phyloP scores from a whole-genome alignment of 2,888 invertebrate species.

The Dendrolimus pini region DNA sequence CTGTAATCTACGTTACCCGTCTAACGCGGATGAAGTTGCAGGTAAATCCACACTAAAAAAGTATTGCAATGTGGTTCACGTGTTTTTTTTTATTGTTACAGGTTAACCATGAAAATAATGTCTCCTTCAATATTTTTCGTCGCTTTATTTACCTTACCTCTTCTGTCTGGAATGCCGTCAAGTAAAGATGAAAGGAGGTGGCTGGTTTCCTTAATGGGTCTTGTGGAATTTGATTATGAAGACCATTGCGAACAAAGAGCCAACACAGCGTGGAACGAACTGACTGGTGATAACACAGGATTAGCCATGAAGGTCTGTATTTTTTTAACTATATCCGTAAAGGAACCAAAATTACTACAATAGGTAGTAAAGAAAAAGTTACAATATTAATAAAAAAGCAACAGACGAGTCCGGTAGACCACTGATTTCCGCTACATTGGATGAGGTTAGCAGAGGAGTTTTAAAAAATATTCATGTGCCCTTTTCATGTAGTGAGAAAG shows the following conservation, averaged over 20 bases:
- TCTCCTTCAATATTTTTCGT: constrained; percentile 22
- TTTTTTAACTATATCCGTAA: too few species aligned
- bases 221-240: constrained; percentile 66
- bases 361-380: too few species aligned
- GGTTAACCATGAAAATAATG: constrained; percentile 8
- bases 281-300: constrained; percentile 46
- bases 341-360: too few species aligned
- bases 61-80: too few species aligned
- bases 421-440: too few species aligned
- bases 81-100: not conserved
- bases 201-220: constrained; percentile 53
- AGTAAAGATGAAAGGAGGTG: constrained; percentile 49
- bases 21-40: too few species aligned
- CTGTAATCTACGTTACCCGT: too few species aligned
- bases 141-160: constrained; percentile 11
- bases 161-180: constrained; percentile 48
- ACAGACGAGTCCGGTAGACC: too few species aligned
- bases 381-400: too few species aligned
- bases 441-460: not conserved
- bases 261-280: constrained; percentile 56
- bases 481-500: too few species aligned
- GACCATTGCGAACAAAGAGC: constrained; percentile 62
- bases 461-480: too few species aligned
- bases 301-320: constrained; percentile 42
- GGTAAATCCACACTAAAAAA: too few species aligned